phyloP scores from a whole-genome alignment of 2,888 invertebrate genomes.

The Macaria liturata region DNA sequence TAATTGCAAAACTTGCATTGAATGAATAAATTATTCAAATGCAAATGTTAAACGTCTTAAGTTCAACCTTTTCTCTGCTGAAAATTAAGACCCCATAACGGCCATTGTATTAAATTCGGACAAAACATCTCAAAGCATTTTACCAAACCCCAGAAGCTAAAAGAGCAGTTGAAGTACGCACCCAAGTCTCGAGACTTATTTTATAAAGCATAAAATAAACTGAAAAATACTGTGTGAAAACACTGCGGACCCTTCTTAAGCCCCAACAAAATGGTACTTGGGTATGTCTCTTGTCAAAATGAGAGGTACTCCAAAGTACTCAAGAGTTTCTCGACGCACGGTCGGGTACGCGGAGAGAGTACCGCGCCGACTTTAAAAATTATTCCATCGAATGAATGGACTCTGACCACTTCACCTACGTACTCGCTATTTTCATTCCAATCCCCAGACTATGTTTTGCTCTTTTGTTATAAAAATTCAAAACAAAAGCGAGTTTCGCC shows the following conservation, averaged over 20 bases:
- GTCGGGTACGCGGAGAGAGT: constrained; percentile 25
- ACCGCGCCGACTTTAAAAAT: constrained; percentile 24
- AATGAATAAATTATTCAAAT: too few species aligned
- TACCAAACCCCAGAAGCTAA: constrained; percentile 11
- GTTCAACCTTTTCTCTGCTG: too few species aligned
- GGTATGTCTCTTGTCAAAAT: constrained; percentile 46
- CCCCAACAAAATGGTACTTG: constrained; percentile 53
- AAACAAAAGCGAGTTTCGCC: too few species aligned
- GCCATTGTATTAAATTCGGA: constrained; percentile 1
- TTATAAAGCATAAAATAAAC: constrained; percentile 29
- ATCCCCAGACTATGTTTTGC: neutral
- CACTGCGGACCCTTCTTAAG: constrained; percentile 36
- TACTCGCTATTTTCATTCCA: constrained; percentile 5
- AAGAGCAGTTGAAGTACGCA: constrained; percentile 22
- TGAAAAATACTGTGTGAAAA: constrained; percentile 37
- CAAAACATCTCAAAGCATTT: constrained; percentile 17
- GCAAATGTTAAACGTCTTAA: too few species aligned
- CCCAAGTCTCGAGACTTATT: constrained; percentile 18
- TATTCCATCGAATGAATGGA: constrained; percentile 24
- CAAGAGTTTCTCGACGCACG: constrained; percentile 41
- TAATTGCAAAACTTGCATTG: too few species aligned
- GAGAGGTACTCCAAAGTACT: constrained; percentile 40
- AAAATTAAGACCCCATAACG: neutral
- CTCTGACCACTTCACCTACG: constrained; percentile 13
- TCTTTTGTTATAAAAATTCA: too few species aligned